Evolutionary conservation across 2,113 vertebrate species (phyloP).

Genomic region (Cairina moschata): DNA sequence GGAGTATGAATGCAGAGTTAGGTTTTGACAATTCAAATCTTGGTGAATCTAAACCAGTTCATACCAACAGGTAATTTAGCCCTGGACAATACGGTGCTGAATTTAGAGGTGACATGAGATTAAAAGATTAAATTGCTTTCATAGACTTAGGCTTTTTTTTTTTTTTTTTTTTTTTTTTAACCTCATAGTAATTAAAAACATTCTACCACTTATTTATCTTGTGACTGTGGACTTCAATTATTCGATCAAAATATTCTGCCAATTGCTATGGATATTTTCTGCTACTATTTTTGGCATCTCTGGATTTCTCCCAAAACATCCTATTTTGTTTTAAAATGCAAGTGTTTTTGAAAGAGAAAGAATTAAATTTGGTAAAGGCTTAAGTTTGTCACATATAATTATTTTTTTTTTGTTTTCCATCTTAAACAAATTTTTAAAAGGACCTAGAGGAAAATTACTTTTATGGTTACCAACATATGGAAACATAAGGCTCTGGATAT

Average conservation of each 20-base stretch:
- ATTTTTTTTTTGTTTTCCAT: neutral
- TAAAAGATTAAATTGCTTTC: neutral
- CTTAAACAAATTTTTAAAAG: slow-evolving; percentile 2
- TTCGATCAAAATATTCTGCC: neutral
- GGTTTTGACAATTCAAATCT: neutral
- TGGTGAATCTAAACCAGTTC: neutral
- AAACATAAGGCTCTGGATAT: slow-evolving; percentile 5
- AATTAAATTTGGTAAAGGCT: neutral
- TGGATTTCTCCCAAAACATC: neutral
- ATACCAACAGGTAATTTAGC: neutral
- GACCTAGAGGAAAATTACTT: slow-evolving; percentile 7
- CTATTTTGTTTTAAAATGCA: neutral
- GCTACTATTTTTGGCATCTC: neutral
- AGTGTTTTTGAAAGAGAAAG: neutral
- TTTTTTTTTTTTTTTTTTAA: neutral
- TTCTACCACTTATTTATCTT: neutral
- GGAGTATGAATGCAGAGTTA: neutral
- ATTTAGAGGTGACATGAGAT: neutral
- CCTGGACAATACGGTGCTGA: neutral
- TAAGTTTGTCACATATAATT: neutral
- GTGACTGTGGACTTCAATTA: neutral
- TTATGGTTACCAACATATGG: slow-evolving; percentile 7
- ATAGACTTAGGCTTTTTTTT: neutral
- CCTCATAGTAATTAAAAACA: neutral
- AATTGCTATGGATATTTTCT: neutral